These are phyloP conservation scores for Callimorpha dominula DNA, from an alignment of 2,888 invertebrate species.

Conservation along the genomic window DNA sequence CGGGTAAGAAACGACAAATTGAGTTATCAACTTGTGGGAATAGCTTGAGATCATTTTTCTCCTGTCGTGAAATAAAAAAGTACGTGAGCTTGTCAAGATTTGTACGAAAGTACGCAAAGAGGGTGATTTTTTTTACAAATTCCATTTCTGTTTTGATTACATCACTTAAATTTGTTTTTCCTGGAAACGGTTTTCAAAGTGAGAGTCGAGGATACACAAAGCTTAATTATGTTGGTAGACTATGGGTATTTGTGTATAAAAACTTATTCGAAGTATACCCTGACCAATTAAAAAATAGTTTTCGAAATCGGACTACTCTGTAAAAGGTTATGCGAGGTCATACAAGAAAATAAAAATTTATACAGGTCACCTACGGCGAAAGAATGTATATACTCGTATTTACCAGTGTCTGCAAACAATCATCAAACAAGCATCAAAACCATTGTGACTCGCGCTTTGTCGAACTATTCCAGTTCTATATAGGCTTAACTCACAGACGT, in stretches of 20 bases:
- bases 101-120: conserved; percentile 21
- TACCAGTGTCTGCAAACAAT: no score
- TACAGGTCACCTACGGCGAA: no score
- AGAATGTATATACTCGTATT: no score
- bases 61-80: conserved; percentile 46
- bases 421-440: no score
- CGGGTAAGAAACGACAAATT: conserved; percentile 69
- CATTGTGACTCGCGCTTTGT: no score
- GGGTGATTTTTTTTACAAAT: conserved; percentile 13
- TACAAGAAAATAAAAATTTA: no score
- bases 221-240: neutral
- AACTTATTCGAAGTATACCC: no score
- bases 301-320: no score
- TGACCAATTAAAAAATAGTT: no score
- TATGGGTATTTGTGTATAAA: neutral
- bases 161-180: conserved; percentile 5
- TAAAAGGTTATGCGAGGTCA: no score
- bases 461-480: no score
- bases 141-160: conserved; percentile 5
- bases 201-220: neutral
- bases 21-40: conserved; percentile 69
- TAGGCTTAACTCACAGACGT: no score
- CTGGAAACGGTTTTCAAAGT: neutral
- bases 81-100: conserved; percentile 39
- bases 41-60: conserved; percentile 61